Conservation (phyloP, 37 sponge, comb jelly and placozoan genomes). For the Spongilla lacustris region DNA sequence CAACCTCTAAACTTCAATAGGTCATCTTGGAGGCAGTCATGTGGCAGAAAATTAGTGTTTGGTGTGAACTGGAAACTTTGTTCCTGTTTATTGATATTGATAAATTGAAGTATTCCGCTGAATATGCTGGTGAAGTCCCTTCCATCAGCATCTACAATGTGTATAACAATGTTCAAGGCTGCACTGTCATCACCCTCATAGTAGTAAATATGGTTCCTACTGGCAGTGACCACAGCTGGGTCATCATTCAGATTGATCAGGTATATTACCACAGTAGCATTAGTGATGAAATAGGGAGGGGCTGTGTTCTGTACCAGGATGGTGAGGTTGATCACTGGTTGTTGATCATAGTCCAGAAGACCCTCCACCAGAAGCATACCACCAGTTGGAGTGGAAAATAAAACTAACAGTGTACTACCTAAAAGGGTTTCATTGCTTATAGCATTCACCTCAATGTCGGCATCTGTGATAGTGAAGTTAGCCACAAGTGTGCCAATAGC, state of each 20-base stretch:
- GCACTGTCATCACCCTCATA: not conserved
- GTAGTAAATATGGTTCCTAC: not conserved
- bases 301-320: constrained; percentile 48
- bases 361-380: constrained; percentile 34
- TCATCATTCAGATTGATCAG: constrained; percentile 77
- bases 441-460: constrained; percentile 33
- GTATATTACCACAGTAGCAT: constrained; percentile 30
- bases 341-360: constrained; percentile 68
- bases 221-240: constrained; percentile 46
- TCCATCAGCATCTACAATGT: constrained; percentile 67
- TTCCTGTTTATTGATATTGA: constrained; percentile 23
- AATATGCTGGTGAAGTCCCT: constrained; percentile 34
- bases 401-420: not conserved
- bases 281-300: constrained; percentile 26
- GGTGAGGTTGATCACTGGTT: constrained; percentile 9
- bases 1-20: not conserved
- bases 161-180: constrained; percentile 25
- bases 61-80: constrained; percentile 58
- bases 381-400: not conserved
- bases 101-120: constrained; percentile 47
- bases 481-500: constrained; percentile 22
- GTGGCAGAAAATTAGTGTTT: constrained; percentile 23
- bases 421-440: constrained; percentile 3
- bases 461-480: constrained; percentile 47
- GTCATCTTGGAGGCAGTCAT: constrained; percentile 31